phyloP scores from a whole-genome alignment of 1,140 invertebrate species.

The Drosophila insularis region DNA sequence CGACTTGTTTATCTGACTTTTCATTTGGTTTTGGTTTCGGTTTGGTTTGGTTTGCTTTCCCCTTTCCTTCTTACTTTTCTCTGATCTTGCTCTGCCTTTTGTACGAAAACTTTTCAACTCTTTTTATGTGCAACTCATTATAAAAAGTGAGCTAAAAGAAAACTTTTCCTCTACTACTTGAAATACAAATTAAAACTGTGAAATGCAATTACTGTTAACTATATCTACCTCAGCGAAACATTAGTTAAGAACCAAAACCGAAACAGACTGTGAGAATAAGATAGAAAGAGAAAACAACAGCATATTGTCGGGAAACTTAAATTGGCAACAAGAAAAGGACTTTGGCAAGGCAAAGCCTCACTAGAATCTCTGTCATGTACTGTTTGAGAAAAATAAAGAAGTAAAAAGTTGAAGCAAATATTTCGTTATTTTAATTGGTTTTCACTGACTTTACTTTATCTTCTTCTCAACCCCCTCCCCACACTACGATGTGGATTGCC shows the following conservation, averaged over 20 bases:
- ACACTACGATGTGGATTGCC: neutral
- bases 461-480: neutral
- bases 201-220: constrained; percentile 73
- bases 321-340: constrained; percentile 43
- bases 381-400: neutral
- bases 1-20: neutral
- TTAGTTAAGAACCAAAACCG: constrained; percentile 33
- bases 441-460: constrained; percentile 16
- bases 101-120: constrained; percentile 7
- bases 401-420: constrained; percentile 52
- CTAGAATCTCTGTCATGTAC: neutral
- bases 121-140: constrained; percentile 62
- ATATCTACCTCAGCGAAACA: constrained; percentile 40
- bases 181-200: constrained; percentile 68
- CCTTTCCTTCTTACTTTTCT: too few relatives aligned
- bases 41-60: neutral
- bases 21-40: constrained; percentile 2
- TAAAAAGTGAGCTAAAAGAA: neutral
- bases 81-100: neutral
- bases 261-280: neutral
- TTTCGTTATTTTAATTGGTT: constrained; percentile 65
- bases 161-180: constrained; percentile 51
- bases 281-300: constrained; percentile 24
- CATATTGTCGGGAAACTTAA: constrained; percentile 68
- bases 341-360: neutral